These are phyloP conservation scores for Ophioderma brevispina DNA, from an alignment of 35 echinoderm and acorn worm genomes.

Conservation along the genomic window DNA sequence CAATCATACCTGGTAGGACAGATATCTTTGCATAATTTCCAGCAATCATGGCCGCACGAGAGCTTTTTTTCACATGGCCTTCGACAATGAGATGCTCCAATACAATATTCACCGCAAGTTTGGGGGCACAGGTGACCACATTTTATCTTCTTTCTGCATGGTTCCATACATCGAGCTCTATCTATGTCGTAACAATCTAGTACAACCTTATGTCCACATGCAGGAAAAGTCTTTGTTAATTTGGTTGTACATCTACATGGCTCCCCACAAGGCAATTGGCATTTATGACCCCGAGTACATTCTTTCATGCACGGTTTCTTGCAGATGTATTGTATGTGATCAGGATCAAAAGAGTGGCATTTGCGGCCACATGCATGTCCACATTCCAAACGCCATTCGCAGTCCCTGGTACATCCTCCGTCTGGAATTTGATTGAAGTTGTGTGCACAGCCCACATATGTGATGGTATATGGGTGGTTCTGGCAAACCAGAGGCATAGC, in stretches of 20 bases:
- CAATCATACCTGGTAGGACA: slow-evolving; percentile 74
- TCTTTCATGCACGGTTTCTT: slow-evolving; percentile 33
- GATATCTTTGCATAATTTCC: slow-evolving; percentile 35
- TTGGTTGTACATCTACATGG: neutral
- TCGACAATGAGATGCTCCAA: slow-evolving; percentile 66
- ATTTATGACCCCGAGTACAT: neutral
- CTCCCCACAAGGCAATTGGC: neutral
- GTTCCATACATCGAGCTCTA: neutral
- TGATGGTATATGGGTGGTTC: slow-evolving; percentile 56
- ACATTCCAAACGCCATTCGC: slow-evolving; percentile 60
- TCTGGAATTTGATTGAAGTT: slow-evolving; percentile 70
- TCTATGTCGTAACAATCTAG: neutral
- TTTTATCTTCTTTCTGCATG: neutral
- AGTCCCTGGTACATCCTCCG: slow-evolving; percentile 71
- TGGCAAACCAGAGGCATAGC: slow-evolving; percentile 53
- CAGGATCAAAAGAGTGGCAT: slow-evolving; percentile 71
- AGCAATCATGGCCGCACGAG: slow-evolving; percentile 78
- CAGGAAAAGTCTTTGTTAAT: neutral
- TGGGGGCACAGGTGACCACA: slow-evolving; percentile 49
- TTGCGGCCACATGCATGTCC: slow-evolving; percentile 70
- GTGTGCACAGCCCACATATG: slow-evolving; percentile 1
- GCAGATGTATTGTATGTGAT: slow-evolving; percentile 55
- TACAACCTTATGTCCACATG: neutral
- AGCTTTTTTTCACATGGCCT: slow-evolving; percentile 52
- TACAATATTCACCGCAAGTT: slow-evolving; percentile 61